Percentiles rank a stretch among this genome's conserved stretches.
Conservation (phyloP, 2,113 vertebrate species). For the Notarius lentiginosus region DNA sequence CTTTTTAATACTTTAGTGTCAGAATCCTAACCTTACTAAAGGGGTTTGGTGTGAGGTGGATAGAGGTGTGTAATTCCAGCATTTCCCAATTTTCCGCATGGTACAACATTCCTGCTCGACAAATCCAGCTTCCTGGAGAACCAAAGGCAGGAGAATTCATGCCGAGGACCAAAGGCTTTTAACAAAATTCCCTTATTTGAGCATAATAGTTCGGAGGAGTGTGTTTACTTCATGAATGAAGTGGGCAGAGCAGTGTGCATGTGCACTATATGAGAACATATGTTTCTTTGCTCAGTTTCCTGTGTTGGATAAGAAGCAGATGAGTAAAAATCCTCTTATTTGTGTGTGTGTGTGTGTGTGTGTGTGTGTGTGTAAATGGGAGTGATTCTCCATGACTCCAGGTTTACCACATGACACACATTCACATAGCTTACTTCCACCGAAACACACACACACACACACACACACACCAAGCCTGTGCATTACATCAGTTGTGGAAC, state of each 20-base stretch:
- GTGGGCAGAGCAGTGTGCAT: neutral
- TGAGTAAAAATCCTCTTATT: neutral
- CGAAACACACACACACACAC: neutral
- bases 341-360: slow-evolving; percentile 27
- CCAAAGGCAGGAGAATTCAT: neutral
- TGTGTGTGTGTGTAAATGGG: slow-evolving; percentile 5
- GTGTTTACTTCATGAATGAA: slow-evolving; percentile 4
- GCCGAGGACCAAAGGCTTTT: neutral
- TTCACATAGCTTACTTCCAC: neutral
- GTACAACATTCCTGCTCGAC: neutral
- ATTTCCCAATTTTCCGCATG: neutral
- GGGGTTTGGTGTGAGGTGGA: neutral
- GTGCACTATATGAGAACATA: slow-evolving; percentile 14
- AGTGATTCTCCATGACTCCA: neutral
- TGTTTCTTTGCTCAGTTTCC: slow-evolving; percentile 15
- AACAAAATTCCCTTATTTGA: neutral
- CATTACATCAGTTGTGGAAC: neutral
- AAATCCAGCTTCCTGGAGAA: neutral
- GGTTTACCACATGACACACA: slow-evolving; percentile 14
- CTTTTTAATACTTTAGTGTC: neutral
- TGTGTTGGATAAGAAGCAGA: slow-evolving; percentile 22
- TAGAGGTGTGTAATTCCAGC: neutral
- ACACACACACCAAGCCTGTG: neutral
- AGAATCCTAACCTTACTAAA: neutral
- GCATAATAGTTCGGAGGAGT: neutral